Base-by-base conservation (phyloP, 2,797 vertebrate species). In the Myotis findleyi region DNA sequence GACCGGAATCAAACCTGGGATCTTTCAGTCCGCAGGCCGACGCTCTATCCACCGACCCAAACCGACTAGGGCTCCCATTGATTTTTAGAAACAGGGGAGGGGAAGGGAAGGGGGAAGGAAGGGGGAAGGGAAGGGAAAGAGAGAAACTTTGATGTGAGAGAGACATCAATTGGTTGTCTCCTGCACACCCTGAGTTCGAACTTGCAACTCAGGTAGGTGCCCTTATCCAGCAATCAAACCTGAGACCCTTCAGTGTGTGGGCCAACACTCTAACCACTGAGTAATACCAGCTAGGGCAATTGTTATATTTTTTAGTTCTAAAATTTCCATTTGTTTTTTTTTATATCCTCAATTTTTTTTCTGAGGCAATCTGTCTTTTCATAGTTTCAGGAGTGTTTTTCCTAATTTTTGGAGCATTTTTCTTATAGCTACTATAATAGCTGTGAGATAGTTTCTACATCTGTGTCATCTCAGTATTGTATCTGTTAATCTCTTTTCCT, bases 221-320 rank as follows among this genome's bases (percentile, higher is more conserved):
- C 57, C 12, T 59, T 59, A 59, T 16, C 30, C 30, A n/a, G 30
- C 27, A 64, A 17, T n/a, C 6, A 6, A 64, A 64, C 62, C 62
- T n/a, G 30, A 64, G 30, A 62, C 12, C 62, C 30, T n/a, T n/a
- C 6, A n/a, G 14, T 64, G 27, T n/a, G 14, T 30, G 30, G 30
- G 59, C 62, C 30, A 14, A 64, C 62, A 64, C 30, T 59, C 57
- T 27, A 27, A 64, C 59, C 59, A 62, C 25, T 30, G 27, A 62
- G 12, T 27, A 14, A 62, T 6, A 64, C 62, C 14, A n/a, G 62
- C 30, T n/a, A n/a, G 62, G 62, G 62, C 3, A 7, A n/a, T 79
- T 68, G 21, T 55, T 93, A 44, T 9, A 71, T 85, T 95, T 97
- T 87, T 91, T 68, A 86, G 23, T 94, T 93, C 66, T 87, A 38